Evolutionary conservation across 2,113 vertebrate species (phyloP), one percentile per base, ranked within the genome.

Genomic region (Atrichornis clamosus): DNA sequence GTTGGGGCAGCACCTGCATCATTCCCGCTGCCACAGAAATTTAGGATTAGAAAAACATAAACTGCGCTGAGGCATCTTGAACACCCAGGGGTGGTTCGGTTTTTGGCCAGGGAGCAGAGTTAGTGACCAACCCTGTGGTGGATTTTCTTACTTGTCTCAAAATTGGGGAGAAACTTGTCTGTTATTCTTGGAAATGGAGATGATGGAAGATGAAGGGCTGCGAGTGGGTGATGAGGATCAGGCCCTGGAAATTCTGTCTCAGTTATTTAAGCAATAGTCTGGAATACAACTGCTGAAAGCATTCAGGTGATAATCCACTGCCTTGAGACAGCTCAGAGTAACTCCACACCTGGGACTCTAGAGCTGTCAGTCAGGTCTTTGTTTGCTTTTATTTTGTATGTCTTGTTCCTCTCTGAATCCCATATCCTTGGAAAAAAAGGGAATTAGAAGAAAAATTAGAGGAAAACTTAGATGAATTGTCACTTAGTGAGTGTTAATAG

Each of bases 301-400:
- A 0, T 27, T 28, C 1, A 15, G 47, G 78, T 53, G 59, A 28
- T 10, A 15, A 13, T 35, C 32, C 17, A 1, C 28, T 22, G 35
- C 67, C 42, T 22, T 16, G 63, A 46, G 84, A 26, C 49, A 53
- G 73, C 44, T 19, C 13, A 5, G 10, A 35, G 52, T 33, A 10
- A 9, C 42, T 67, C 39, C 53, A 3, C 3, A 13, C 4, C 1
- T 16, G 30, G 21, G 35, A 5, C 28, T 52, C 53, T 13, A 5
- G 30, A 33, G 78, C 70, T 72, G 41, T 19, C 75, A 10, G 8
- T 18, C 62, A 46, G 19, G 3, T 46, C 80, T 65, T 55, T 37
- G 12, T 70, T 68, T 41, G 59, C 49, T 23, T 83, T 79, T 67
- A 21, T 22, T 75, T 75, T n/a, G 7, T 21, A 0, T 20, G 7